Conservation (phyloP, 2,888 invertebrate genomes). For the Caenorhabditis virilis region DNA sequence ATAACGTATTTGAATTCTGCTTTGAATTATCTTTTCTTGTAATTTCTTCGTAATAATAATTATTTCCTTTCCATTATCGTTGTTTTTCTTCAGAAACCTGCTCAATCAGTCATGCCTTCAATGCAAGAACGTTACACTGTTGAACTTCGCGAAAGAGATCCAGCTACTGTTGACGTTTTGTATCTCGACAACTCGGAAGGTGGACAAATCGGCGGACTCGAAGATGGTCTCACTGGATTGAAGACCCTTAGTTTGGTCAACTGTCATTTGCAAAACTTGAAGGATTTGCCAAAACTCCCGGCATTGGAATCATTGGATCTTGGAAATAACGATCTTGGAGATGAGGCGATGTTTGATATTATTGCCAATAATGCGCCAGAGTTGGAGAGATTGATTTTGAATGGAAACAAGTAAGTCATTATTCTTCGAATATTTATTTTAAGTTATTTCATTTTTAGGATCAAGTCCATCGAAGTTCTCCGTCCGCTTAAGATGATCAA, state of each 20-base stretch:
- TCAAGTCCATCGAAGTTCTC: constrained; percentile 21
- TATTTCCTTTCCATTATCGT: too few species aligned
- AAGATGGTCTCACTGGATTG: constrained; percentile 89
- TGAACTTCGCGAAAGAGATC: constrained; percentile 88
- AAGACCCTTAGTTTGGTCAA: constrained; percentile 85
- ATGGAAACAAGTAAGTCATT: constrained; percentile 76
- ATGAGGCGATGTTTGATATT: constrained; percentile 34
- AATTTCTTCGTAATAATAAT: too few species aligned
- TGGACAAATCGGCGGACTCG: constrained; percentile 86
- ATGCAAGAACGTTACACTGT: constrained; percentile 95
- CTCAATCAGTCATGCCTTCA: too few species aligned
- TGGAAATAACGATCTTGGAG: constrained; percentile 55
- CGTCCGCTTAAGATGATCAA: constrained; percentile 71
- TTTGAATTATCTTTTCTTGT: too few species aligned
- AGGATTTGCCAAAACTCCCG: constrained; percentile 87
- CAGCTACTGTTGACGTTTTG: constrained; percentile 82
- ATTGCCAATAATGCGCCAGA: constrained; percentile 78
- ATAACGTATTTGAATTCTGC: too few species aligned
- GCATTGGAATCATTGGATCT: constrained; percentile 82
- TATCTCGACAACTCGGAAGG: constrained; percentile 84
- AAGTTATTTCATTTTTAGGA: constrained; percentile 4
- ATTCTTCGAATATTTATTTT: not conserved
- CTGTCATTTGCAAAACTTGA: constrained; percentile 83
- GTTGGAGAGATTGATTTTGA: constrained; percentile 85
- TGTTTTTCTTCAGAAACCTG: too few species aligned